phyloP scores from a whole-genome alignment of 2,113 vertebrate genomes.

The Myiagra hebetior region DNA sequence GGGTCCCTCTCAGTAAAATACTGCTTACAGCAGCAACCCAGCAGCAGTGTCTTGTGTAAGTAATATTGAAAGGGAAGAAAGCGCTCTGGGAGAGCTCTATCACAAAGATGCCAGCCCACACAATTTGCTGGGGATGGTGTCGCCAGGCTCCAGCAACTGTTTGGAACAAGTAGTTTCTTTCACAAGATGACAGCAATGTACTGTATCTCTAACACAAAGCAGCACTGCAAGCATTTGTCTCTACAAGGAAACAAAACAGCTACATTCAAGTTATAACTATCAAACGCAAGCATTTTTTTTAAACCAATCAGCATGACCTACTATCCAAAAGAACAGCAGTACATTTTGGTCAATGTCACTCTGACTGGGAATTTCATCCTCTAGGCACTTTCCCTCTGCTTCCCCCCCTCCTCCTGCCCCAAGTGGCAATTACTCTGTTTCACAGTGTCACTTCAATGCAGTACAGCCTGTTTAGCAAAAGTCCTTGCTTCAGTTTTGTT shows the following conservation, averaged over 20 bases:
- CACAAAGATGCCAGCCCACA: slow-evolving; percentile 35
- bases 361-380: neutral
- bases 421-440: neutral
- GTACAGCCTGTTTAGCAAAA: neutral
- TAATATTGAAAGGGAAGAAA: slow-evolving; percentile 56
- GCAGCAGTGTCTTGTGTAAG: slow-evolving; percentile 44
- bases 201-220: neutral
- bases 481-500: neutral
- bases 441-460: neutral
- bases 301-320: neutral
- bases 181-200: neutral
- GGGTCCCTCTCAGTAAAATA: slow-evolving; percentile 55
- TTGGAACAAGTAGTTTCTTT: slow-evolving; percentile 40
- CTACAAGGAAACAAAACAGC: neutral
- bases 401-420: neutral
- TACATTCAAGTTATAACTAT: neutral
- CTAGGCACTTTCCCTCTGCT: neutral
- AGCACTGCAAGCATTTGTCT: neutral
- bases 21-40: slow-evolving; percentile 62
- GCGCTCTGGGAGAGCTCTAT: slow-evolving; percentile 43
- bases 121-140: slow-evolving; percentile 44
- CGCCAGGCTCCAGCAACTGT: slow-evolving; percentile 17
- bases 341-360: neutral
- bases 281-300: neutral
- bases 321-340: neutral